Evolutionary conservation across 2,888 invertebrate genomes (phyloP), one percentile per base, ranked within the genome.

Genomic region (Lathronympha strigana): DNA sequence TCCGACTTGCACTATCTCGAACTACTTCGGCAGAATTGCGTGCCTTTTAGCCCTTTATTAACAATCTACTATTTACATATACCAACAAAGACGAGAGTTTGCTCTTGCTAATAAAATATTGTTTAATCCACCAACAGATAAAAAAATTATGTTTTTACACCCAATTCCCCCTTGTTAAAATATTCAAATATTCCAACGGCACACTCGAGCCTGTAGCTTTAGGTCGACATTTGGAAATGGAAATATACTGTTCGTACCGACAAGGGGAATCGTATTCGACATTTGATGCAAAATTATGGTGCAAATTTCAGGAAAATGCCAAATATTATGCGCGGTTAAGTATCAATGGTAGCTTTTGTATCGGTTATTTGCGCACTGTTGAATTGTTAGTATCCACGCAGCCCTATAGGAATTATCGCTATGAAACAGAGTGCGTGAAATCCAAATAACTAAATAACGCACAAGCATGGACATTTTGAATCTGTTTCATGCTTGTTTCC

Each of bases 131-230:
- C 67, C 63, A 63, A 71, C 71, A 72, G 71, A 81, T 81, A 82
- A 80, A n/a, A n/a, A 78, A 84, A 82, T 82, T 80, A 82, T 85
- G 79, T 84, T 83, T 83, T 77, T 78, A 74, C 78, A 77, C 79
- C 79, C 71, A 74, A 75, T 77, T 82, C 76, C 77, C 80, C 76
- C 73, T 82, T 81, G 83, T 80, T 87, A 83, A 87, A 85, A 84
- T 89, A 89, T 89, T 89, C 86, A 89, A 86, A 89, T 89, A 87
- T 88, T 88, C 88, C 80, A 84, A 80, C 82, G 77, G 84, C 81
- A 80, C 84, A 84, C 86, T 87, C 85, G 87, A 86, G 83, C 81
- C 82, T 78, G 74, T 75, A 82, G 84, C 82, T 81, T 76, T 79
- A 76, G 77, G 76, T 82, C 84, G 86, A 87, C 84, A 87, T 88